Evolutionary conservation across 2,113 vertebrate genomes (phyloP).

Genomic region (Arizona elegans): DNA sequence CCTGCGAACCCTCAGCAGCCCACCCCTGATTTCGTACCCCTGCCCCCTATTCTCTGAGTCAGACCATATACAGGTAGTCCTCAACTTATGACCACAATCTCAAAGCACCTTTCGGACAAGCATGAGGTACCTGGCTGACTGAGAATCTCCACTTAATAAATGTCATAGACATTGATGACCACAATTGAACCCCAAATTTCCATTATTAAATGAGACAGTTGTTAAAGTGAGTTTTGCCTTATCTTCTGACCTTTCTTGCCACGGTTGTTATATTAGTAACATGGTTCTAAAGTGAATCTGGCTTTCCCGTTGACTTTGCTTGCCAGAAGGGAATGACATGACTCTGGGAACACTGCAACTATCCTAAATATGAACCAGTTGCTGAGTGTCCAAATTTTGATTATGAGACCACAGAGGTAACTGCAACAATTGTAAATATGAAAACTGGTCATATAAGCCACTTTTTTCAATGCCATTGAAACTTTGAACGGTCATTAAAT

Average conservation of each 20-base stretch:
- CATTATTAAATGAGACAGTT: not conserved
- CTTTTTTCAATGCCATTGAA: not conserved
- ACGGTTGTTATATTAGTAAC: not conserved
- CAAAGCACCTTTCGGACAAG: not conserved
- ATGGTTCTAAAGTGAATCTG: too few species aligned
- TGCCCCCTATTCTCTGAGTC: not conserved
- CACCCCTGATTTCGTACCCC: too few species aligned
- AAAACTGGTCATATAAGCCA: not conserved
- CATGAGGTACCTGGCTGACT: too few species aligned
- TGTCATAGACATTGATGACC: not conserved
- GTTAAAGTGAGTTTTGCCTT: not conserved
- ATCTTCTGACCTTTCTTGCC: not conserved
- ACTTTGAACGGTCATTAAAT: not conserved
- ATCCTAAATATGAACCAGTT: not conserved
- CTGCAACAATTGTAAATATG: not conserved
- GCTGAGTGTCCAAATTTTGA: not conserved
- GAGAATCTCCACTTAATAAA: too few species aligned
- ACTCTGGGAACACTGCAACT: not conserved
- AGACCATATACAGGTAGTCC: not conserved
- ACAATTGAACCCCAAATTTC: not conserved
- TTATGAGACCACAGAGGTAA: too few species aligned
- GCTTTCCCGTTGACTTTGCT: too few species aligned
- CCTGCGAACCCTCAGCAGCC: too few species aligned
- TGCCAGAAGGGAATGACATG: not conserved
- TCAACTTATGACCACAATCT: not conserved